phyloP scores from a whole-genome alignment of 2,797 vertebrate species.

The Cossypha caffra region DNA sequence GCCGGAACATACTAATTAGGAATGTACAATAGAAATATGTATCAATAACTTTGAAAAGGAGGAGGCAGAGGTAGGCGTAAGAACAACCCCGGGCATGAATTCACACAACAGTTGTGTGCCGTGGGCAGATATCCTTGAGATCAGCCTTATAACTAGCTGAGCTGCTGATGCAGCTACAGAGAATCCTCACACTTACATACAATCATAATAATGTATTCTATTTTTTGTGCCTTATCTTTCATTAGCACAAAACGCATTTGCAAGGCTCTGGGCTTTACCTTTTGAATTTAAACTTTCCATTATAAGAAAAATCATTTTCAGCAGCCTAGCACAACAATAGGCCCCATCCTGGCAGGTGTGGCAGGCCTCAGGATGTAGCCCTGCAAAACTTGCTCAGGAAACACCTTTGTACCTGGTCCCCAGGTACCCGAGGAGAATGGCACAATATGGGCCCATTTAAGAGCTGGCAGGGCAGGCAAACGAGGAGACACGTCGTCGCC shows the following conservation, averaged over 20 bases:
- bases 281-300: neutral
- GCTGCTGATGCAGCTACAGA: neutral
- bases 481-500: accelerated
- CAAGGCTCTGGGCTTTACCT: neutral
- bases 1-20: neutral
- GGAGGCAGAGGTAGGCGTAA: neutral
- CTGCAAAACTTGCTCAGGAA: neutral
- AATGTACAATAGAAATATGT: neutral
- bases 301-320: neutral
- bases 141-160: neutral
- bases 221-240: neutral
- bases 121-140: neutral
- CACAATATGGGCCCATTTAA: neutral
- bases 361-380: neutral
- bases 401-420: neutral
- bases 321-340: neutral
- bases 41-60: neutral
- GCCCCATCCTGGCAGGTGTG: neutral
- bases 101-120: neutral
- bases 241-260: neutral
- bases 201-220: neutral
- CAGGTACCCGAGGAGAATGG: neutral
- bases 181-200: neutral
- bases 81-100: neutral
- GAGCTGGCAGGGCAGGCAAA: neutral